Evolutionary conservation across 2,113 vertebrate species (phyloP), one percentile per base, ranked within the genome.

Genomic region (Zosterops lateralis): DNA sequence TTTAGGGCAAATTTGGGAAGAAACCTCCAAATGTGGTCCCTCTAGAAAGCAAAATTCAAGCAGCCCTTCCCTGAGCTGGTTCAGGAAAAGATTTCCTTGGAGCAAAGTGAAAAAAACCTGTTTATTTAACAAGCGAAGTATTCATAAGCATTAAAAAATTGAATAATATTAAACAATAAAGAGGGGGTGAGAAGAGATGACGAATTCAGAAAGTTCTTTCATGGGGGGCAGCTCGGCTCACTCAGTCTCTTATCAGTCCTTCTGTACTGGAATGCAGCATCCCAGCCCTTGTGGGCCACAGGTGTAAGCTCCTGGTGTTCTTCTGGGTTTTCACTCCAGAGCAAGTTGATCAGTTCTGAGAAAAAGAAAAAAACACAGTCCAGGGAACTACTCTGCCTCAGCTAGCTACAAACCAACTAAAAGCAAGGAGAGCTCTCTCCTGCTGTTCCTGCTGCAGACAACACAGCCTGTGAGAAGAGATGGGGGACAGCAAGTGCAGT

Each of bases 31-130:
- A 54, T 47, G 32, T 32, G 14, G 56, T 34, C 13, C 32, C 20
- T n/a, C 20, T 57, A 57, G 20, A 57, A 34, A 57, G 20, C 20
- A 56, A 57, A 34, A 57, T n/a, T 22, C 19, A 34, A 34, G 14
- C 3, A 2, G n/a, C 6, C 21, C 14, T n/a, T 57, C 20, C 9
- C 21, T 9, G n/a, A 34, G 3, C 4, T 24, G 14, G 21, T 25
- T 58, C 3, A 6, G 56, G 9, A 22, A 34, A 34, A 58, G 31
- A 58, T 34, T 25, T 34, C n/a, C n/a, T 34, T 34, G n/a, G 22
- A 58, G 32, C 6, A 58, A 58, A 58, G n/a, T 15, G 56, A 21
- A 24, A 58, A 34, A 34, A 24, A 34, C 2, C 3, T 24, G 21
- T 34, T 25, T 58, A 34, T 34, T 34, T 24, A 24, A 58, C 56